These are phyloP conservation scores for Eupleurogrammus muticus DNA, from an alignment of 2,797 vertebrate species.

Conservation along the genomic window DNA sequence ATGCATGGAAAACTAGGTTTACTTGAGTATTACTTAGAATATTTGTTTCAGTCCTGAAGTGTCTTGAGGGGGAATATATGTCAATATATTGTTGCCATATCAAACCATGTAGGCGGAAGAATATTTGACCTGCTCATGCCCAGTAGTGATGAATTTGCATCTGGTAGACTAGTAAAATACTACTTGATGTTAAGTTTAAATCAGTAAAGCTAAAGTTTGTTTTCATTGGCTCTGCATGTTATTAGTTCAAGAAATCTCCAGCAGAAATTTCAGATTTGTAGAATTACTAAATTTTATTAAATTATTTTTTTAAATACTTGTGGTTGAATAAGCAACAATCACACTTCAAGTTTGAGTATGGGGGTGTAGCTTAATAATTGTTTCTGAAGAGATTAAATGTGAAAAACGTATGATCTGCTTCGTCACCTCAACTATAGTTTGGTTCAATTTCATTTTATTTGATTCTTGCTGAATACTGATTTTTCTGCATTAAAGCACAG, in stretches of 20 bases:
- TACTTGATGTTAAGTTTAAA: slow-evolving; percentile 19
- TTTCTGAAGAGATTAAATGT: neutral
- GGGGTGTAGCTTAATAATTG: too few relatives aligned
- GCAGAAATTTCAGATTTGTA: neutral
- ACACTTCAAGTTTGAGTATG: neutral
- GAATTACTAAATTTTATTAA: neutral
- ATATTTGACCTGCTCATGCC: slow-evolving; percentile 48
- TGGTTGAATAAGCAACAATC: neutral
- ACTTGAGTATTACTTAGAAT: slow-evolving; percentile 1
- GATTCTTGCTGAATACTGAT: neutral
- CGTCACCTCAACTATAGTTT: too few relatives aligned
- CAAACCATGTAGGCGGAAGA: slow-evolving; percentile 27
- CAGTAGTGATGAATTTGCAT: slow-evolving; percentile 24
- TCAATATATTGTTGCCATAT: slow-evolving; percentile 35
- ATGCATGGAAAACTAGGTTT: neutral
- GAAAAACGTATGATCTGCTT: neutral
- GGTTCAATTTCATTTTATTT: neutral
- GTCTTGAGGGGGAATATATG: slow-evolving; percentile 21
- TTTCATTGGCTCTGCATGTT: slow-evolving; percentile 5
- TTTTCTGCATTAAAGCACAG: neutral
- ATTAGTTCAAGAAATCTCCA: slow-evolving; percentile 3
- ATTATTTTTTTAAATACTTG: neutral
- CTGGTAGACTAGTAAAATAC: neutral
- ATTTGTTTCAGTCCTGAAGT: slow-evolving; percentile 34
- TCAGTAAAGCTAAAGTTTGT: slow-evolving; percentile 15